phyloP scores from a whole-genome alignment of 2,888 invertebrate species.

The Morpho helenor region DNA sequence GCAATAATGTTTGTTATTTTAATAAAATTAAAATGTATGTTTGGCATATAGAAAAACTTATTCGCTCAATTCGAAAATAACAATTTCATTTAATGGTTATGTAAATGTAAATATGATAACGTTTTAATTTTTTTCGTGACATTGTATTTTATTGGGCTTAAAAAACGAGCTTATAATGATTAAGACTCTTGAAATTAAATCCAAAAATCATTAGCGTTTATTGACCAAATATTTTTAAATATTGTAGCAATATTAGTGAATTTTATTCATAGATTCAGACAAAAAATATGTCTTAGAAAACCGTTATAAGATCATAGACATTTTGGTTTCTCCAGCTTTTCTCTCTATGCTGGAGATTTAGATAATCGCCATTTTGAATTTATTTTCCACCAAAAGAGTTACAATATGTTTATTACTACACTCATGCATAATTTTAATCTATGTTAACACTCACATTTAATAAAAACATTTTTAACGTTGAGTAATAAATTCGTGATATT shows the following conservation, averaged over 20 bases:
- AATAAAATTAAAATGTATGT: slow-evolving; percentile 34
- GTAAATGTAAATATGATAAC: slow-evolving; percentile 13
- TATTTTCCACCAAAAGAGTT: neutral
- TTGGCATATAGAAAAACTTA: slow-evolving; percentile 40
- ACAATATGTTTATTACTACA: neutral
- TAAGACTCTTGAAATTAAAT: slow-evolving; percentile 1
- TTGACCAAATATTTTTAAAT: slow-evolving; percentile 15
- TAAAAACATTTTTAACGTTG: slow-evolving; percentile 13
- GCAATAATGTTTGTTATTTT: slow-evolving; percentile 43
- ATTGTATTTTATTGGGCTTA: slow-evolving; percentile 5
- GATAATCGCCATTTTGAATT: neutral
- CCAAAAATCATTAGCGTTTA: neutral
- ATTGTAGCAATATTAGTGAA: slow-evolving; percentile 15
- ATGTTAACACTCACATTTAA: slow-evolving; percentile 14
- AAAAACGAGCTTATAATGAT: slow-evolving; percentile 6
- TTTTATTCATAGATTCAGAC: slow-evolving; percentile 4
- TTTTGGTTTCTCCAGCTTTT: no score
- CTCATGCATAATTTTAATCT: slow-evolving; percentile 11
- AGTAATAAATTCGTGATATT: slow-evolving; percentile 24
- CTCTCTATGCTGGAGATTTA: no score
- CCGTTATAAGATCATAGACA: no score
- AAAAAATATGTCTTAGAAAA: no score
- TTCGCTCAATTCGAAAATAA: slow-evolving; percentile 64
- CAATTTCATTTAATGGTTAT: slow-evolving; percentile 31
- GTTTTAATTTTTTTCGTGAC: neutral